These are phyloP conservation scores for Octodon degus DNA, from an alignment of 2,113 vertebrate species.

Conservation along the genomic window DNA sequence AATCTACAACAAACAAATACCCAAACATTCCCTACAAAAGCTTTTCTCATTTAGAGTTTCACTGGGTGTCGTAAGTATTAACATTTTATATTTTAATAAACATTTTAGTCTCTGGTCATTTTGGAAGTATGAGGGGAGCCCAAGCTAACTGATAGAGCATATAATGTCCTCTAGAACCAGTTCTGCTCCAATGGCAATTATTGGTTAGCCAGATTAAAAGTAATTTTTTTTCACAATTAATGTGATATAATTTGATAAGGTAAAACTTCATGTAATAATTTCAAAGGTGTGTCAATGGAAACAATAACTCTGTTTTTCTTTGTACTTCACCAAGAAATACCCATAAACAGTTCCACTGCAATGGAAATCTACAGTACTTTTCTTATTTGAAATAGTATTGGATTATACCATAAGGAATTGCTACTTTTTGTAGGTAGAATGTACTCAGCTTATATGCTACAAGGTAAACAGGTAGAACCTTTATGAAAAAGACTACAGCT, in stretches of 20 bases:
- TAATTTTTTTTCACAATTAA: conserved; percentile 23
- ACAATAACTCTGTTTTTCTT: neutral
- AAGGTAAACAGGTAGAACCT: neutral
- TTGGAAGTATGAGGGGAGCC: neutral
- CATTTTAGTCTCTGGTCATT: neutral
- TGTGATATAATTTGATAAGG: conserved; percentile 6
- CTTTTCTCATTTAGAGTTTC: neutral
- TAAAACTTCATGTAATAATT: conserved; percentile 1
- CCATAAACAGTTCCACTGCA: neutral
- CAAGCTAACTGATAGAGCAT: neutral
- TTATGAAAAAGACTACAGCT: conserved; percentile 50
- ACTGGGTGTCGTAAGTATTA: neutral
- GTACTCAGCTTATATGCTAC: neutral
- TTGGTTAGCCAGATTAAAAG: neutral
- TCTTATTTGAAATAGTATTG: conserved; percentile 42
- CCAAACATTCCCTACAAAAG: neutral
- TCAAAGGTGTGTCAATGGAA: neutral
- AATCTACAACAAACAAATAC: neutral
- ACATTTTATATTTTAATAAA: neutral
- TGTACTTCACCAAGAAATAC: conserved; percentile 20
- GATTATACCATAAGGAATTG: conserved; percentile 35
- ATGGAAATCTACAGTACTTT: neutral
- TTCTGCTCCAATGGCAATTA: conserved; percentile 17
- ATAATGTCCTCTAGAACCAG: conserved; percentile 4
- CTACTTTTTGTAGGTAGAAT: conserved; percentile 5